phyloP scores from a whole-genome alignment of 1,140 invertebrate genomes.

The Rhopalosiphum maidis region DNA sequence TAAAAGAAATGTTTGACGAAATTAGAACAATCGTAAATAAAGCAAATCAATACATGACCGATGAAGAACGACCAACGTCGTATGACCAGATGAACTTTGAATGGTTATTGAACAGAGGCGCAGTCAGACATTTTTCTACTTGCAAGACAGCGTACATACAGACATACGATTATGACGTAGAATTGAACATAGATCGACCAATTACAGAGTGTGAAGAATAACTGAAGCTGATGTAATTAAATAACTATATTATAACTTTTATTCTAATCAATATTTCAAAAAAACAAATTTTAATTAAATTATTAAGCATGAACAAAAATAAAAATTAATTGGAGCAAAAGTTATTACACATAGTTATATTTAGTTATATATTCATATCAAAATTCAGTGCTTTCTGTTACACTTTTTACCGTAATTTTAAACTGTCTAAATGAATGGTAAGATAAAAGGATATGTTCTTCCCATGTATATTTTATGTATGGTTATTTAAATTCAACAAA shows the following conservation, averaged over 20 bases:
- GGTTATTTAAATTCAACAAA: no score
- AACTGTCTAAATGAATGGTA: no score
- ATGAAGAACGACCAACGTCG: not conserved
- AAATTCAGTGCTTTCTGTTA: no score
- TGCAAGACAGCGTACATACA: not conserved
- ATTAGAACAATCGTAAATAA: not conserved
- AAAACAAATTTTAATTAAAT: not conserved
- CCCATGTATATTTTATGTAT: no score
- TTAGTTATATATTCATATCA: no score
- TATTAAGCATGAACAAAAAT: no score
- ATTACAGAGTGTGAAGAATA: not conserved
- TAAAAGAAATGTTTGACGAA: not conserved
- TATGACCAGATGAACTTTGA: not conserved
- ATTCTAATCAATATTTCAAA: not conserved
- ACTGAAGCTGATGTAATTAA: not conserved
- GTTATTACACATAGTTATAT: no score
- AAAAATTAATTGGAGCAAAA: no score
- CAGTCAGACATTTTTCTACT: not conserved
- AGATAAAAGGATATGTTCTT: no score
- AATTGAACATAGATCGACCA: not conserved
- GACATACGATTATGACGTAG: not conserved
- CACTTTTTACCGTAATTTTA: no score
- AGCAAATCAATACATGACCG: not conserved
- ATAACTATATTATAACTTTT: not conserved
- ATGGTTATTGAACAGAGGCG: constrained; percentile 4